Evolutionary conservation across 2,113 vertebrate genomes (phyloP), one percentile per base, ranked within the genome.

Genomic region (Austrofundulus limnaeus): DNA sequence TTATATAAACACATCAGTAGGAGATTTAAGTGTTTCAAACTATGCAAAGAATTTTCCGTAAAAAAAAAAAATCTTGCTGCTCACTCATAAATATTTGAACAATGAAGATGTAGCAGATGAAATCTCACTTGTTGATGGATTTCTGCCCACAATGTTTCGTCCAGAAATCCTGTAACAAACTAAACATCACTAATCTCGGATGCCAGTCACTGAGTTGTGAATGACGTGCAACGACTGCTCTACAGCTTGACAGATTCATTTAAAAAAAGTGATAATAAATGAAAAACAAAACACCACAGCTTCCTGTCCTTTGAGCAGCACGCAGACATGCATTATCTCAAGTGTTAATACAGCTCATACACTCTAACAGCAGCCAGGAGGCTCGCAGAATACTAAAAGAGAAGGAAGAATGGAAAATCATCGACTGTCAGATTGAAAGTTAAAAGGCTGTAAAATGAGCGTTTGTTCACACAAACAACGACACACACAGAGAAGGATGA

Each of bases 371-470:
- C 42, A 50, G 61, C 53, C 1, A 56, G 54, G 61, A 74, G 52
- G 53, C 58, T 69, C 2, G 51, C 31, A 50, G 69, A 71, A 83
- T 72, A 67, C 75, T 64, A 69, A 78, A 72, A 48, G 42, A 70
- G 61, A 55, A 52, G 66, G 56, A 66, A 78, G 83, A 78, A 78
- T 61, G 65, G 56, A 72, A 82, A 87, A 89, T 80, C 72, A 86
- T 78, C 74, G 45, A 70, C 23, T 28, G 65, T 78, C 79, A 76
- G 82, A 89, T 78, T 86, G 81, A 84, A 88, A 89, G 86, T 89
- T 89, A 85, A 89, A 91, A 86, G 87, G 75, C 82, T 85, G 83
- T 88, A 88, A 87, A 90, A 87, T 84, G 75, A 89, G 77, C 56
- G 48, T 70, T 71, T 87, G 75, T 84, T 89, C 67, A 85, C 78